Evolutionary conservation across 2,797 vertebrate genomes (phyloP).

Genomic region (Sebastes ruberrimus): DNA sequence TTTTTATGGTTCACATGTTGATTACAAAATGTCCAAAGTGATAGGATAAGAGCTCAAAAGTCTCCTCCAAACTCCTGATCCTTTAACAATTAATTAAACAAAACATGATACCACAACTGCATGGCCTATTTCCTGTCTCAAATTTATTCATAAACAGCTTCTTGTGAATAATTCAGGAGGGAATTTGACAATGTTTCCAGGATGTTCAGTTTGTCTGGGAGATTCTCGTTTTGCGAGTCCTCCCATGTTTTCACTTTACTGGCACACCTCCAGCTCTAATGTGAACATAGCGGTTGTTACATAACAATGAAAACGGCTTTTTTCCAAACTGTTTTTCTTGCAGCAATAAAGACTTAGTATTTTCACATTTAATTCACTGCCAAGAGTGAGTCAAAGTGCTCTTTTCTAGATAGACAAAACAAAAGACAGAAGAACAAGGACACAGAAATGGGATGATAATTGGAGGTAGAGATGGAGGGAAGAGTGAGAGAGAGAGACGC

Average conservation of each 20-base stretch:
- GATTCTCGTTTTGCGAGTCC: not conserved
- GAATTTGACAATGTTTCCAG: not conserved
- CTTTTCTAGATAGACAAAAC: not conserved
- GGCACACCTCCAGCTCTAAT: not conserved
- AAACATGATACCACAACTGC: not conserved
- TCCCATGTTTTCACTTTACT: constrained; percentile 5
- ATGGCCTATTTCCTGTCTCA: not conserved
- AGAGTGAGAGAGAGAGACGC: not conserved
- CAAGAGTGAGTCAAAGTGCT: not conserved
- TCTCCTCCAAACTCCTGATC: not conserved
- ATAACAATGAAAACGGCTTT: not conserved
- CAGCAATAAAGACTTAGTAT: not conserved
- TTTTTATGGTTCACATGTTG: not conserved
- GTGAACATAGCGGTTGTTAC: not conserved
- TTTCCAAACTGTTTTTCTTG: not conserved
- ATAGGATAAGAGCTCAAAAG: not conserved
- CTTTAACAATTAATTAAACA: not conserved
- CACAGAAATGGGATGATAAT: not conserved
- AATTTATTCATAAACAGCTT: not conserved
- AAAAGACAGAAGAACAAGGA: not conserved
- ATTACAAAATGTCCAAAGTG: not conserved
- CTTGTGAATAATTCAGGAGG: not conserved
- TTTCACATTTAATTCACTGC: not conserved
- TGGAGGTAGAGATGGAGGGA: not conserved
- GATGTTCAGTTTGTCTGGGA: not conserved